These are phyloP conservation scores for Hylia prasina DNA, from an alignment of 2,113 vertebrate species.

Conservation along the genomic window DNA sequence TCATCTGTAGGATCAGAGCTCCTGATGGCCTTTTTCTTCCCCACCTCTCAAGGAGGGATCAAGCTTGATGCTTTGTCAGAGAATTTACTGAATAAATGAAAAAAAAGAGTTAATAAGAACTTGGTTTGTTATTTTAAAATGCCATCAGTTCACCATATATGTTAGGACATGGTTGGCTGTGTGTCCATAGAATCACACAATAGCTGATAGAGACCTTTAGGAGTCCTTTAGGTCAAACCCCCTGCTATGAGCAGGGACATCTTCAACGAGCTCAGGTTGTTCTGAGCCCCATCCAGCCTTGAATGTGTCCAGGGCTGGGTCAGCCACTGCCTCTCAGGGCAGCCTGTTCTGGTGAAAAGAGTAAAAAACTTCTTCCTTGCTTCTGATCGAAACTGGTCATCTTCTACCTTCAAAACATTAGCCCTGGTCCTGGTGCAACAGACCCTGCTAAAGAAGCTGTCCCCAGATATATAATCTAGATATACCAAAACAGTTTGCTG, in stretches of 20 bases:
- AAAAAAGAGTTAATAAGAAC: background rate
- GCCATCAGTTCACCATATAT: background rate
- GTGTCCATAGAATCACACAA: background rate
- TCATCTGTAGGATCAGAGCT: background rate
- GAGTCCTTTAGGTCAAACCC: background rate
- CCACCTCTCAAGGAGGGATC: background rate
- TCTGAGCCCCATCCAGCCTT: fast-evolving
- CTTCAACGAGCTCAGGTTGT: background rate
- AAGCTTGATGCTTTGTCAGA: background rate
- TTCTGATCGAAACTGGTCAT: background rate
- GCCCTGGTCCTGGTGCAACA: fast-evolving
- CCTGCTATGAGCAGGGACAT: background rate
- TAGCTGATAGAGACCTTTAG: background rate
- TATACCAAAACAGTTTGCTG: background rate
- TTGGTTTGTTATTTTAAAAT: background rate
- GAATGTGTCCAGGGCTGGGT: background rate
- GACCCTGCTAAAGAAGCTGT: background rate
- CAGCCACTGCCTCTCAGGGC: background rate
- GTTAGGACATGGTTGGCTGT: background rate
- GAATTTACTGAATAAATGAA: background rate
- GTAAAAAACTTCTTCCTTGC: background rate
- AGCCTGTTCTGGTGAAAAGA: background rate
- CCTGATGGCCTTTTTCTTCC: background rate
- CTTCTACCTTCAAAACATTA: background rate
- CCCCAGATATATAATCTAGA: background rate